Base-by-base conservation (phyloP, 2,113 vertebrate species). In the Notothenia rossii region DNA sequence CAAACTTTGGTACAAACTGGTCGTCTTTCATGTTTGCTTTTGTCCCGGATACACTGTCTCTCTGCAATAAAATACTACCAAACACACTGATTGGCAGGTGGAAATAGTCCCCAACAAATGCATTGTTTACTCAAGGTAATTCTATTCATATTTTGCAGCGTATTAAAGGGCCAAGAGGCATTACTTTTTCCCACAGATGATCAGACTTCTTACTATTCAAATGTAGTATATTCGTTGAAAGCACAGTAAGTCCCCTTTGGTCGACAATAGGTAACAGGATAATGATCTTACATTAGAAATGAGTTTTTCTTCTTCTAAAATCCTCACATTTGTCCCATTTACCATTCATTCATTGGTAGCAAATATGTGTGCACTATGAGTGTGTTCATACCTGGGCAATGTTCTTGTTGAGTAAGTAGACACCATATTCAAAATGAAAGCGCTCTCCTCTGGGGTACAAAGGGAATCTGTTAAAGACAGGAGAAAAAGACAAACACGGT, bases 341-440 rank as follows among this genome's bases (percentile, higher is more conserved):
- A 33, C 2, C 54, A 7, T 40, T 7, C 40, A 48, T 29, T 29
- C 25, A 29, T 29, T 15, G 3, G 7, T 0, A 7, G n/a, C n/a
- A 67, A 40, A 53, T 5, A 22, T 61, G 1, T 54, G 6, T 70
- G 69, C 4, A 29, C 13, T 17, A 13, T 5, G 18, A 14, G 56
- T 74, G 18, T 22, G 74, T 62, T 18, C 5, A 60, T 71, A 99
- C 98, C 96, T 99, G 98, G 79, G 98, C 98, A 67, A 99, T 98
- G 82, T 99, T 99, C 95, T 99, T 99, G 96, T 99, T 99, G 87
- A 99, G 96, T 93, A 99, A 96, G 93, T 99, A 99, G 65, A 99
- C 98, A 9, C 97, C 98, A 2, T 99, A 99, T 88, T 99, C 97
- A 94, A 99, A 99, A 73, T 99, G 98, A 86, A 99, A 96, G 48